phyloP scores from a whole-genome alignment of 1,140 invertebrate genomes.

The Anastrepha ludens region DNA sequence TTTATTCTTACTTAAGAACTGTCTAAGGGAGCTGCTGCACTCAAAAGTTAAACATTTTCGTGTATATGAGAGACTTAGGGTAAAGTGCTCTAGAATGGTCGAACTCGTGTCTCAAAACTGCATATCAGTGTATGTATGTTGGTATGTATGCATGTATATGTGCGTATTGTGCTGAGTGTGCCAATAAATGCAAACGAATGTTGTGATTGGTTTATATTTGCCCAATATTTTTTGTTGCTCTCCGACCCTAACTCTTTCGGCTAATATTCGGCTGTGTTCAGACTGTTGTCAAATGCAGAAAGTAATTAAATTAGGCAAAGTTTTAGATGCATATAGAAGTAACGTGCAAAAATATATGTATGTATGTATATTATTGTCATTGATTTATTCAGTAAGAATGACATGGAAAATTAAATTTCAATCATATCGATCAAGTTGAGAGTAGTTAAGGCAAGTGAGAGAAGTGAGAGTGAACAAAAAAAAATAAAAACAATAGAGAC shows the following conservation, averaged over 20 bases:
- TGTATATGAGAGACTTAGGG: not conserved
- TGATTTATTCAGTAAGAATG: not conserved
- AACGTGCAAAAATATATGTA: slow-evolving; percentile 43
- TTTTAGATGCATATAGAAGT: slow-evolving; percentile 12
- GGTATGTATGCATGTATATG: not conserved
- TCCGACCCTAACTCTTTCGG: no score
- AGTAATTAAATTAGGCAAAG: slow-evolving; percentile 19
- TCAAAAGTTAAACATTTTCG: not conserved
- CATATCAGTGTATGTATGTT: not conserved
- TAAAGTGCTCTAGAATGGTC: not conserved
- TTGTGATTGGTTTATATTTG: no score
- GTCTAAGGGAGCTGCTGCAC: not conserved
- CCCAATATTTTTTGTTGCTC: no score
- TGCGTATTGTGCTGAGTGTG: not conserved
- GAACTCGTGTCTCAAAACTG: no score
- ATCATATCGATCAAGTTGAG: not conserved
- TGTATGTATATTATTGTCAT: slow-evolving; percentile 33
- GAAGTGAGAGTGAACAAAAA: slow-evolving; percentile 7
- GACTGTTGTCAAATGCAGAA: not conserved
- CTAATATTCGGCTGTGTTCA: no score
- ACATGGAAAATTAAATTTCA: not conserved
- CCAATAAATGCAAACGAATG: slow-evolving; percentile 5
- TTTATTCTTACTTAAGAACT: not conserved
- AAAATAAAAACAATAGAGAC: slow-evolving; percentile 1
- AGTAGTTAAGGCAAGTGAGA: not conserved